Conservation (phyloP, 2,888 invertebrate species). For the Xestia sexstrigata region DNA sequence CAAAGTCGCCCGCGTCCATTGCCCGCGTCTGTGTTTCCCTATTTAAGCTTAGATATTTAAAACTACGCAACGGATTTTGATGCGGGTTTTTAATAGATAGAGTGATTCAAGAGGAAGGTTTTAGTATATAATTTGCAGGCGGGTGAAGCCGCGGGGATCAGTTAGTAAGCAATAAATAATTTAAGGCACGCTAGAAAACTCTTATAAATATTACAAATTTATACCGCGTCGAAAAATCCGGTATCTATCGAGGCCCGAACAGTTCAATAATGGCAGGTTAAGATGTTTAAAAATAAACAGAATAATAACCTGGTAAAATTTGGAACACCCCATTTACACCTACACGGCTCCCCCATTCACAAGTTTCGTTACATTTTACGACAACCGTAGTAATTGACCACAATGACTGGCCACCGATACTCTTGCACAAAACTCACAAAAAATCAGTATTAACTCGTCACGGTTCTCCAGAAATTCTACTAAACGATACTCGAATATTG, state of each 20-base stretch:
- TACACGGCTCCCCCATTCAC: constrained; percentile 73
- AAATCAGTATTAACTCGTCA: constrained; percentile 81
- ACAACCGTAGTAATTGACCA: constrained; percentile 86
- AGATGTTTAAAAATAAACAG: not conserved
- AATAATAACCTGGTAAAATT: constrained; percentile 7
- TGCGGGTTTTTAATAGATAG: too few relatives aligned
- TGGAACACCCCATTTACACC: constrained; percentile 69
- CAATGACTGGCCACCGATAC: constrained; percentile 78
- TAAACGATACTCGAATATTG: constrained; percentile 73
- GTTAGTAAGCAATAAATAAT: not conserved
- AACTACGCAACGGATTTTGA: too few relatives aligned
- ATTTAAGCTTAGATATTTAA: too few relatives aligned
- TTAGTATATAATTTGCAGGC: too few relatives aligned
- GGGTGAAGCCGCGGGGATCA: too few relatives aligned
- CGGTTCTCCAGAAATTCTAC: constrained; percentile 75
- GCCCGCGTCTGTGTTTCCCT: too few relatives aligned
- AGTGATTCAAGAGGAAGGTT: too few relatives aligned
- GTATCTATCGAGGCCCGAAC: not conserved
- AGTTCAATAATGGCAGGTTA: not conserved
- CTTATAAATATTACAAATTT: not conserved
- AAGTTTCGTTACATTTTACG: constrained; percentile 76
- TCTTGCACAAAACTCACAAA: constrained; percentile 70
- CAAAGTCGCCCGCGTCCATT: too few relatives aligned
- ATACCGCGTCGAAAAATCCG: too few relatives aligned
- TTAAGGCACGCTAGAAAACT: not conserved